phyloP scores from a whole-genome alignment of 2,113 vertebrate genomes.

The Chaetops frenatus region DNA sequence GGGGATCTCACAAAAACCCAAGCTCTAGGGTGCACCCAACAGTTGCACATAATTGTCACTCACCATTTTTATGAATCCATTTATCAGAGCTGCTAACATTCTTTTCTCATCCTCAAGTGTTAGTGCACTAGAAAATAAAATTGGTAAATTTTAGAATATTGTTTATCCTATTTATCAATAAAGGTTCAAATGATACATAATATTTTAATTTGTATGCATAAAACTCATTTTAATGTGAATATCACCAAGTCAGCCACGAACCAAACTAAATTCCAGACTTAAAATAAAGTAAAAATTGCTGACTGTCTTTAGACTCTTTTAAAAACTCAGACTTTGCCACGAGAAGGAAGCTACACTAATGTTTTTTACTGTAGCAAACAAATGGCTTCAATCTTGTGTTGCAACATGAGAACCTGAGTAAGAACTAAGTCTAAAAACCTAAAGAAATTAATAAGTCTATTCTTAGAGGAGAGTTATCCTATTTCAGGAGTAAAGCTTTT shows the following conservation, averaged over 20 bases:
- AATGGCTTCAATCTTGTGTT: background rate
- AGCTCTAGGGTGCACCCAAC: background rate
- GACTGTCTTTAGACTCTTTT: background rate
- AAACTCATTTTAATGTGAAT: background rate
- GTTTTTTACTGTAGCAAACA: background rate
- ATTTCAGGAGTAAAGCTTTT: background rate
- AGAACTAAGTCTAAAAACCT: background rate
- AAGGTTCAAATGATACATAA: background rate
- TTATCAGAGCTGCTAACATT: slow-evolving; percentile 85
- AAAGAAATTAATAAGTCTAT: background rate
- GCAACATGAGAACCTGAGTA: background rate
- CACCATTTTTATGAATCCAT: slow-evolving; percentile 95
- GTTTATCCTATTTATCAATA: background rate
- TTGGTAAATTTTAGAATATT: background rate
- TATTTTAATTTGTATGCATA: background rate
- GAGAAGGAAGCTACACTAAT: background rate
- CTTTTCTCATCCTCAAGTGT: slow-evolving; percentile 95
- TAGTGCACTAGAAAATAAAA: slow-evolving; percentile 78
- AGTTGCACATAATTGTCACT: slow-evolving; percentile 18
- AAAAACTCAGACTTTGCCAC: background rate
- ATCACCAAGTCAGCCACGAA: background rate
- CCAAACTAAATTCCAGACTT: background rate
- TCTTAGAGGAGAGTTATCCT: background rate
- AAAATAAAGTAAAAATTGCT: background rate
- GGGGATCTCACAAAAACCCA: background rate